phyloP scores from a whole-genome alignment of 30 jellyfish, hydroid and myxozoan genomes.

The Morbakka virulenta region DNA sequence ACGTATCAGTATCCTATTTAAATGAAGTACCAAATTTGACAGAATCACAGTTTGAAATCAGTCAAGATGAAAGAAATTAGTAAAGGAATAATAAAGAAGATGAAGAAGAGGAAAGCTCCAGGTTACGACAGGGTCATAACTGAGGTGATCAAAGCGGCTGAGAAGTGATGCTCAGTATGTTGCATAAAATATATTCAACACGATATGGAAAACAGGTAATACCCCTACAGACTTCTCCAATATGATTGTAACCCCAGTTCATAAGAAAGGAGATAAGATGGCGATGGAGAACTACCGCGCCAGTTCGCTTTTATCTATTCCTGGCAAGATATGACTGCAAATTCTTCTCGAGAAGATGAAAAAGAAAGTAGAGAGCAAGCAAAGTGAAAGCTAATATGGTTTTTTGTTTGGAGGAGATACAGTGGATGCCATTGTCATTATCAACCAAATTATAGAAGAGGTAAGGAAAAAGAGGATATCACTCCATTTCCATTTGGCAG shows the following conservation, averaged over 20 bases:
- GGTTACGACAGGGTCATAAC: conserved; percentile 14
- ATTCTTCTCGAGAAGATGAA: conserved; percentile 19
- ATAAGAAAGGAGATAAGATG: too few species aligned
- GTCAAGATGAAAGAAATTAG: neutral
- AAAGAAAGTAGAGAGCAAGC: neutral
- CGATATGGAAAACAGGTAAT: neutral
- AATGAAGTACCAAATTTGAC: neutral
- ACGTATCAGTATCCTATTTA: neutral
- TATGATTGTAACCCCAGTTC: too few species aligned
- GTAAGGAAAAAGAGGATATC: conserved; percentile 17
- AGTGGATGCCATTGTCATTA: conserved; percentile 22
- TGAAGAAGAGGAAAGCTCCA: too few species aligned
- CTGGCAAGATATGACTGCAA: conserved; percentile 17
- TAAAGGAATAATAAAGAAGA: neutral
- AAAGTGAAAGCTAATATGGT: conserved; percentile 18
- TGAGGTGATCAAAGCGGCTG: conserved; percentile 39
- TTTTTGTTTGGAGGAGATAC: conserved; percentile 39
- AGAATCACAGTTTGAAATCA: neutral
- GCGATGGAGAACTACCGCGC: too few species aligned
- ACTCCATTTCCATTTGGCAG: conserved; percentile 36
- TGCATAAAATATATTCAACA: neutral
- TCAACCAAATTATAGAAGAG: conserved; percentile 28
- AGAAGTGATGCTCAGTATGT: neutral
- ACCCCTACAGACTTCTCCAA: conserved; percentile 13
- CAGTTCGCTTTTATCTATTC: conserved; percentile 14